Evolutionary conservation across 1,140 invertebrate genomes (phyloP).

Genomic region (Frieseomelitta varia): DNA sequence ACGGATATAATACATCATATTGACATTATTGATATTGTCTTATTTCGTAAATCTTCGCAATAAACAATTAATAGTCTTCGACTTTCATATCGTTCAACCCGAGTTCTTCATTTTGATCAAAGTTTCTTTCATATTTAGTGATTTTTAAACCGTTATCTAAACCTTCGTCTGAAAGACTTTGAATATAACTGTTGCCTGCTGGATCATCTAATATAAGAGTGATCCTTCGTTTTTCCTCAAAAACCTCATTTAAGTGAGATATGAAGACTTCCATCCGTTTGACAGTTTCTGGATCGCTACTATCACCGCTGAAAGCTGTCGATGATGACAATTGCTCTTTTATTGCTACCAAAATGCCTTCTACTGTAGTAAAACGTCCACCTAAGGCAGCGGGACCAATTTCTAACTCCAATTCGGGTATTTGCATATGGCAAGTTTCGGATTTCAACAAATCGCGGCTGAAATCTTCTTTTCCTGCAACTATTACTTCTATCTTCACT

Average conservation of each 20-base stretch:
- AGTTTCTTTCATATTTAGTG: slow-evolving; percentile 91
- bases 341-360: slow-evolving; percentile 89
- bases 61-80: slow-evolving; percentile 86
- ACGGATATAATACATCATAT: slow-evolving; percentile 18
- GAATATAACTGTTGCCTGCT: slow-evolving; percentile 98
- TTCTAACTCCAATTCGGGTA: slow-evolving; percentile 96
- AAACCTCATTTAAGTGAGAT: slow-evolving; percentile 86
- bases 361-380: slow-evolving; percentile 97
- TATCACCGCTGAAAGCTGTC: slow-evolving; percentile 89
- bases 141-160: slow-evolving; percentile 89
- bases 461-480: slow-evolving; percentile 91
- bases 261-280: slow-evolving; percentile 86
- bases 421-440: slow-evolving; percentile 93
- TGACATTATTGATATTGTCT: background rate
- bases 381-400: slow-evolving; percentile 92
- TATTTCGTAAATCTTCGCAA: background rate
- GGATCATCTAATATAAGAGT: slow-evolving; percentile 97
- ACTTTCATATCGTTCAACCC: slow-evolving; percentile 99
- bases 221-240: slow-evolving; percentile 85
- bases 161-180: slow-evolving; percentile 90
- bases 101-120: slow-evolving; percentile 97
- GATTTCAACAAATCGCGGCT: slow-evolving; percentile 97
- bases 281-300: slow-evolving; percentile 83
- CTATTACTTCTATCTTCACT: slow-evolving; percentile 88
- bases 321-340: slow-evolving; percentile 88